Percentiles rank a stretch among this genome's conserved stretches.
These are phyloP conservation scores for Cephalotes varians DNA, from an alignment of 2,888 invertebrate genomes.

Conservation along the genomic window DNA sequence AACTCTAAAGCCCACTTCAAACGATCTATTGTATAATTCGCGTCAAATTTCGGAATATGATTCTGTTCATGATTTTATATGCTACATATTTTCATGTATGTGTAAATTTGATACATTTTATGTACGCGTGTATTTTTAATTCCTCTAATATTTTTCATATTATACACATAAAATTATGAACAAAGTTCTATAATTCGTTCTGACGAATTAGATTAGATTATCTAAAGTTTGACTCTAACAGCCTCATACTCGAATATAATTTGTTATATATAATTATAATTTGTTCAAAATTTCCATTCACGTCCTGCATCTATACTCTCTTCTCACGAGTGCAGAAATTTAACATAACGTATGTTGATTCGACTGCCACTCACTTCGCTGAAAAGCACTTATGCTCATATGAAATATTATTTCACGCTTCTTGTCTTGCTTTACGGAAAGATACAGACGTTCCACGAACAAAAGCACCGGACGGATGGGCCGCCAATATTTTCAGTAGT, in stretches of 20 bases:
- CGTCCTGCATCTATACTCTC: not conserved
- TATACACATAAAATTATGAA: not conserved
- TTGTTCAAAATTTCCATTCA: not conserved
- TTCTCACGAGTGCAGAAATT: not conserved
- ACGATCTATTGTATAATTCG: not conserved
- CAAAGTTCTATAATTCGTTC: not conserved
- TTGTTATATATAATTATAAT: not conserved
- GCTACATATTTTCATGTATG: not conserved
- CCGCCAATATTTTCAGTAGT: constrained; percentile 72
- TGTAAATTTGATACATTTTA: not conserved
- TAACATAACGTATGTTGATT: constrained; percentile 39
- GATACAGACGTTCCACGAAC: constrained; percentile 55
- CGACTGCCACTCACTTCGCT: constrained; percentile 24
- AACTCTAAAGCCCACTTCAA: not conserved
- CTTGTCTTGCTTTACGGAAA: constrained; percentile 44
- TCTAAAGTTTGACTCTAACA: not conserved
- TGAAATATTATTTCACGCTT: constrained; percentile 50
- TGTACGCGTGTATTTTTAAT: not conserved
- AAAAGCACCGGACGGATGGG: constrained; percentile 45
- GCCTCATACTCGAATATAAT: not conserved
- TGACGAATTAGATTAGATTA: not conserved
- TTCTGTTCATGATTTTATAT: not conserved
- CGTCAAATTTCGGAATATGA: not conserved
- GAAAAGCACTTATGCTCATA: constrained; percentile 32
- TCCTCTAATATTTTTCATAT: not conserved